Percentiles rank a stretch among this genome's conserved stretches.
Conservation (phyloP, 2,888 invertebrate genomes). For the Agrochola lychnidis region DNA sequence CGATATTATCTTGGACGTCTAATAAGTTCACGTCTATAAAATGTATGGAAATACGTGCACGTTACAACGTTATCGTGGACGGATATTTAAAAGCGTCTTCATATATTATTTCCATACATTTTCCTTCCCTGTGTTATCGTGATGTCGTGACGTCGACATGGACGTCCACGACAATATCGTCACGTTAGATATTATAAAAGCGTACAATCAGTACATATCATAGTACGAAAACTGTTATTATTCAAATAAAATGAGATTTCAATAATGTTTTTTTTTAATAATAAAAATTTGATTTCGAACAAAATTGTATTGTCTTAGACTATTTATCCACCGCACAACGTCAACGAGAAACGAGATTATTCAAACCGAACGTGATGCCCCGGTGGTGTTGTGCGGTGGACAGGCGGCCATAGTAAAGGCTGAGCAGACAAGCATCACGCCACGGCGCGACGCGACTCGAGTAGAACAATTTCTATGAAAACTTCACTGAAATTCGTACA, state of each 20-base stretch:
- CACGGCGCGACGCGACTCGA: too few relatives aligned
- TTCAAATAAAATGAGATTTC: conserved; percentile 1
- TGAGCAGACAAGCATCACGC: too few relatives aligned
- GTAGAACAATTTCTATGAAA: too few relatives aligned
- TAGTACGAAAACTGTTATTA: neutral
- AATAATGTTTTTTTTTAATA: conserved; percentile 2
- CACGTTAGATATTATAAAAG: neutral
- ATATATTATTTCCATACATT: neutral
- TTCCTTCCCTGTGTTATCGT: neutral
- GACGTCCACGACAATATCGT: neutral
- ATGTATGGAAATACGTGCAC: neutral
- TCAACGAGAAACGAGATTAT: too few relatives aligned
- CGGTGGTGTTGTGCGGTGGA: too few relatives aligned
- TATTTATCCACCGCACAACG: too few relatives aligned
- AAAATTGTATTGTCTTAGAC: conserved; percentile 12
- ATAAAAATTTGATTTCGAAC: neutral
- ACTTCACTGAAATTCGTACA: too few relatives aligned
- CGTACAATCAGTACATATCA: neutral
- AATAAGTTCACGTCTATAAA: neutral
- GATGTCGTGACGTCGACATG: neutral
- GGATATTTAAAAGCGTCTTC: neutral
- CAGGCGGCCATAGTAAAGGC: too few relatives aligned
- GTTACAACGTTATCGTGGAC: neutral
- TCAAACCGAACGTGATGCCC: too few relatives aligned
- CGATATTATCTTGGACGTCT: neutral